Base-by-base conservation (phyloP, 53 echinoderm and acorn worm genomes). In the Patiria pectinifera region DNA sequence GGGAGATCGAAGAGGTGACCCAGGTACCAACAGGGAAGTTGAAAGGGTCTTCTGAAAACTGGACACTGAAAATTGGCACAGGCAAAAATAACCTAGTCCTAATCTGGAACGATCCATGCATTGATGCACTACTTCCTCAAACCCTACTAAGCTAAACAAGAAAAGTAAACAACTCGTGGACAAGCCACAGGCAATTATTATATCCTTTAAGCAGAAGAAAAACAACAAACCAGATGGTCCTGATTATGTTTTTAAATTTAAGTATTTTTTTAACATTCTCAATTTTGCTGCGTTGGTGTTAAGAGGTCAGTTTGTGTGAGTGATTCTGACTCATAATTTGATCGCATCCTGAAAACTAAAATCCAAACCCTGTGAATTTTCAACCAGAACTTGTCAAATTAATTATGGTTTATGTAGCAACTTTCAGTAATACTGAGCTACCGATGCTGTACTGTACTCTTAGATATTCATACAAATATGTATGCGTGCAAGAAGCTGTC, bases 271-370 rank as follows among this genome's bases (percentile, higher is more conserved):
- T 11, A 82, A 15, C 8, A 66, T 45, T 85, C 66, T 8, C 53
- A 5, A 8, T 53, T 53, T 53, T 53, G 53, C 53, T 8, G 53
- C 53, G 8, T 53, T 53, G 53, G 53, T 53, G 53, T 53, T 53
- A 53, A 59, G 21, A 85, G 85, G 85, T 85, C 85, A 85, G 66
- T 26, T 43, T 21, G 45, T n/a, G 35, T 85, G 85, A 79, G 63
- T 85, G 69, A 85, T 45, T 66, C 85, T 70, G 85, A 85, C 85
- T 70, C 85, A 70, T 85, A 45, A 85, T 66, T 85, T 15, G 14
- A n/a, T 45, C 19, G 45, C 85, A 85, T 85, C 85, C 85, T 85
- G 45, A 44, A 85, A 5, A 53, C 5, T 6, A 53, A 6, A 53
- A 12, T 16, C 16, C 11, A 19, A 48, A 46, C 79, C 79, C 76